Conservation (phyloP, 2,113 vertebrate genomes). For the Cyprinodon brontotheroides region DNA sequence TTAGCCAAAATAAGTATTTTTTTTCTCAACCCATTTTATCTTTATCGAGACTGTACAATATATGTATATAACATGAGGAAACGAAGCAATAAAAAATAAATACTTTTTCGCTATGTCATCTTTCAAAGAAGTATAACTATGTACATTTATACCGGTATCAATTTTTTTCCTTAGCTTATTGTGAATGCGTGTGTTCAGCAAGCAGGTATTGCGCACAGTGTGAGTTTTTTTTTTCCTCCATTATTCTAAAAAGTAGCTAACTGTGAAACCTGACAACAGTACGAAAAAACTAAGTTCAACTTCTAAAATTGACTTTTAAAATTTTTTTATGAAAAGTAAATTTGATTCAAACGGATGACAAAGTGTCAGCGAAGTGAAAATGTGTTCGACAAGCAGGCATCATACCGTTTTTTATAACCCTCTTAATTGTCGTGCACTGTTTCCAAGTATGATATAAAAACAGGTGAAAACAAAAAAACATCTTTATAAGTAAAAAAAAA, state of each 20-base stretch:
- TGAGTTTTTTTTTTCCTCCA: conserved; percentile 19
- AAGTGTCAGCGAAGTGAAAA: background rate
- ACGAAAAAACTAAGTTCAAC: conserved; percentile 27
- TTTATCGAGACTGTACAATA: conserved; percentile 79
- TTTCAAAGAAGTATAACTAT: conserved; percentile 85
- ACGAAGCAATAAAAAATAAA: conserved; percentile 89
- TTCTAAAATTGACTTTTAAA: background rate
- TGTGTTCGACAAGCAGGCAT: background rate
- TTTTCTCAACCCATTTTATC: conserved; percentile 72
- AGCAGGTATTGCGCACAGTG: conserved; percentile 79
- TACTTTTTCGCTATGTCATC: conserved; percentile 85
- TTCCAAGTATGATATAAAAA: background rate
- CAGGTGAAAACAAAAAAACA: background rate
- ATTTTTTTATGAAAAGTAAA: conserved; percentile 52
- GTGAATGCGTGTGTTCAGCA: conserved; percentile 81
- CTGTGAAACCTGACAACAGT: conserved; percentile 52
- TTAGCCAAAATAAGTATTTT: conserved; percentile 82
- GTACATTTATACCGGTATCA: conserved; percentile 79
- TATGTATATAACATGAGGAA: conserved; percentile 82
- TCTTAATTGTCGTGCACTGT: background rate
- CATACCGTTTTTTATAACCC: background rate
- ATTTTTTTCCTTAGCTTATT: conserved; percentile 82
- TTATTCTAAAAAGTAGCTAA: conserved; percentile 54
- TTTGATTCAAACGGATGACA: conserved; percentile 51
- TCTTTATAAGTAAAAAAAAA: background rate